phyloP scores from a whole-genome alignment of 2,888 invertebrate species.

The Drosophila mimica region DNA sequence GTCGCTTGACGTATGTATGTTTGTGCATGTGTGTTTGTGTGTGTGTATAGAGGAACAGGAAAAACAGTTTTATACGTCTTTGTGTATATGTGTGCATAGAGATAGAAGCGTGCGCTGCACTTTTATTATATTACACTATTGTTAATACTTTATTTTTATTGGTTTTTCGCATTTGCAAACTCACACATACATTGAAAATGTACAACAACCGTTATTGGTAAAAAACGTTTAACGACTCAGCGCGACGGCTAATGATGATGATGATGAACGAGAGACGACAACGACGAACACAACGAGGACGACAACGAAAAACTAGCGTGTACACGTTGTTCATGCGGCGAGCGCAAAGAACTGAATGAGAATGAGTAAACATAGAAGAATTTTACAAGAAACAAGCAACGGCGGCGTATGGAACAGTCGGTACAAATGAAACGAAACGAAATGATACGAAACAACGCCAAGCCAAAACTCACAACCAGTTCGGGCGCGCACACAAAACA shows the following conservation, averaged over 20 bases:
- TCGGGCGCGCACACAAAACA: slow-evolving; percentile 60
- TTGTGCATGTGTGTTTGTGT: slow-evolving; percentile 21
- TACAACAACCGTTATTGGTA: slow-evolving; percentile 53
- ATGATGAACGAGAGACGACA: slow-evolving; percentile 48
- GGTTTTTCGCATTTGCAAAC: slow-evolving; percentile 49
- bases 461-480: slow-evolving; percentile 76
- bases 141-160: slow-evolving; percentile 59
- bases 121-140: slow-evolving; percentile 49
- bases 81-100: slow-evolving; percentile 27
- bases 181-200: slow-evolving; percentile 48
- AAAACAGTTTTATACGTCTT: slow-evolving; percentile 41
- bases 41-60: slow-evolving; percentile 47
- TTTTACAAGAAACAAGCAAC: slow-evolving; percentile 70
- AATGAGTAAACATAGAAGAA: slow-evolving; percentile 72
- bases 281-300: slow-evolving; percentile 55
- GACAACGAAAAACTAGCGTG: slow-evolving; percentile 51
- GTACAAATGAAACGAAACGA: slow-evolving; percentile 27
- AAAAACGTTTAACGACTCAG: slow-evolving; percentile 36
- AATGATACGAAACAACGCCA: slow-evolving; percentile 46
- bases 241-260: slow-evolving; percentile 40
- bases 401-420: slow-evolving; percentile 32
- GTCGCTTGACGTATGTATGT: slow-evolving; percentile 33
- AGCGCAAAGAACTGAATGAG: slow-evolving; percentile 78
- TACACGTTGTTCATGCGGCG: slow-evolving; percentile 75
- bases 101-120: slow-evolving; percentile 41